A percentile compares a stretch with the other conserved stretches of the same genome.
phyloP scores from a whole-genome alignment of 2,113 vertebrate species.

The Peromyscus polionotus region DNA sequence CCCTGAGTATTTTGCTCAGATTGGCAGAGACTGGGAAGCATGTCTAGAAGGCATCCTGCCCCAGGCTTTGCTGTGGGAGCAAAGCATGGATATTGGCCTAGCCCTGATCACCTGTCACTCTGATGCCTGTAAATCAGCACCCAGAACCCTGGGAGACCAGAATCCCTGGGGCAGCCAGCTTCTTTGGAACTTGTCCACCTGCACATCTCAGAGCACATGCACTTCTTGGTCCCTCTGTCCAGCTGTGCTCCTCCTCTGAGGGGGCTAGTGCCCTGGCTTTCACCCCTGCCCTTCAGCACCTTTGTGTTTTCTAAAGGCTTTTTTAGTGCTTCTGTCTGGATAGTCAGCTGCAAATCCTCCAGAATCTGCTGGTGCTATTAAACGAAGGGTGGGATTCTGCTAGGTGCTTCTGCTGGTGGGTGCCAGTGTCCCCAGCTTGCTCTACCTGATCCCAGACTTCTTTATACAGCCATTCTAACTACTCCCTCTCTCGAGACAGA shows the following conservation, averaged over 20 bases:
- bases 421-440: too few species aligned
- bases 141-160: not conserved
- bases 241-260: rapidly evolving
- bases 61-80: rapidly evolving
- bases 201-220: not conserved
- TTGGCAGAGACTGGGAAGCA: not conserved
- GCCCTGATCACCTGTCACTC: rapidly evolving
- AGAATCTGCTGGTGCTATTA: rapidly evolving
- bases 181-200: not conserved
- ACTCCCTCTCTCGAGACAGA: not conserved
- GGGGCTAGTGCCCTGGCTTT: not conserved
- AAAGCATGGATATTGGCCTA: too few species aligned
- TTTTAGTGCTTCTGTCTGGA: not conserved
- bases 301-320: not conserved
- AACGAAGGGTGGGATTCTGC: not conserved
- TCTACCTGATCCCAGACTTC: not conserved
- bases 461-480: not conserved
- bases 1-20: not conserved
- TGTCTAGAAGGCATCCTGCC: rapidly evolving
- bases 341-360: not conserved
- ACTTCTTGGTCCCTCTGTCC: rapidly evolving
- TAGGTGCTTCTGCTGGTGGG: rapidly evolving
- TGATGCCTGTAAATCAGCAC: rapidly evolving
- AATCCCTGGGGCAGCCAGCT: not conserved
- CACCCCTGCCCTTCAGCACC: rapidly evolving